Conservation (phyloP, 2,113 vertebrate species). For the Phoxinus phoxinus region DNA sequence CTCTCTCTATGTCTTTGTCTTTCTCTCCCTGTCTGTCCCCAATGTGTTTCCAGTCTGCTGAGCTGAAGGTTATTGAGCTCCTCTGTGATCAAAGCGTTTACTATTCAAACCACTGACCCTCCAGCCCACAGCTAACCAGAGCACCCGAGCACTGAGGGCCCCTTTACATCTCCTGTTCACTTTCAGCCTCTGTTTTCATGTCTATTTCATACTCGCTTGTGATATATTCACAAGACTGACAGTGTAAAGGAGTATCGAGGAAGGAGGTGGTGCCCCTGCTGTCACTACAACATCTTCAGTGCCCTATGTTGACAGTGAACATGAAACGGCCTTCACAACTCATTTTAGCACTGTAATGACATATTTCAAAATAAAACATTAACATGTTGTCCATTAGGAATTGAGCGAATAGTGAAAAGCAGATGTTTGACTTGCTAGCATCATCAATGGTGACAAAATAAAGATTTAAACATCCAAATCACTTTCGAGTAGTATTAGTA, state of each 20-base stretch:
- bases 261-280: background rate
- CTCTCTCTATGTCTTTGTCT: slow-evolving; percentile 25
- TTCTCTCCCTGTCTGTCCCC: slow-evolving; percentile 19
- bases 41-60: slow-evolving; percentile 42
- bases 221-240: slow-evolving; percentile 13
- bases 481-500: too few relatives aligned
- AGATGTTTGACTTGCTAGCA: background rate
- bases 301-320: background rate
- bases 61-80: slow-evolving; percentile 40
- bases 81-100: slow-evolving; percentile 43
- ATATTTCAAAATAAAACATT: slow-evolving; percentile 7
- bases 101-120: slow-evolving; percentile 37
- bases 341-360: background rate
- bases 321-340: background rate
- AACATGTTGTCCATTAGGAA: background rate
- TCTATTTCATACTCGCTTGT: background rate
- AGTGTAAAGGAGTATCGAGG: background rate
- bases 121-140: slow-evolving; percentile 17
- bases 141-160: background rate
- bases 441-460: background rate
- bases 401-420: background rate
- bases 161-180: slow-evolving; percentile 22
- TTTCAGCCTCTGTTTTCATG: background rate
- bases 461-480: background rate
- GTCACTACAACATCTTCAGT: background rate